Percentiles rank a stretch among this genome's conserved stretches.
Evolutionary conservation across 2,888 invertebrate genomes (phyloP).

Genomic region (Callyntrura guangdongensis): DNA sequence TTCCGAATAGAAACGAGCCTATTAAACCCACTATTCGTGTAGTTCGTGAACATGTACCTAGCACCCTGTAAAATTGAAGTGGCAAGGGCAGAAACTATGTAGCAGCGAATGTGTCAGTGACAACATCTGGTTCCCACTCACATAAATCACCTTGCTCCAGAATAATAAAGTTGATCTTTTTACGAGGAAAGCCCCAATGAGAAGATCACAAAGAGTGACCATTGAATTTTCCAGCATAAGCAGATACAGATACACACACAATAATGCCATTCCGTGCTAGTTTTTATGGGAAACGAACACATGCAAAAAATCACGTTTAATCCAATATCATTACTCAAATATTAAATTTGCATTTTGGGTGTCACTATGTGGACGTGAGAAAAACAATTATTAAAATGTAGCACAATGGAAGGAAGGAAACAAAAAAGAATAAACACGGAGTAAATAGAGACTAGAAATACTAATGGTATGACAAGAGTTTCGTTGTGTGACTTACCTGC

Average conservation of each 20-base stretch:
- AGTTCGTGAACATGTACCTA: neutral
- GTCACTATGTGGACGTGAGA: neutral
- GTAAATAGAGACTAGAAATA: too few species aligned
- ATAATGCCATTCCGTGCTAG: neutral
- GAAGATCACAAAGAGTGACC: slow-evolving; percentile 18
- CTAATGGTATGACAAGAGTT: too few species aligned
- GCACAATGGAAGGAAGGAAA: neutral
- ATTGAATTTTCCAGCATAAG: neutral
- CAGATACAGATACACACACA: neutral
- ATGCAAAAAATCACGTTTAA: neutral
- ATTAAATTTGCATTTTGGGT: neutral
- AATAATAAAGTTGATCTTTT: slow-evolving; percentile 57
- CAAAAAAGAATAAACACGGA: neutral
- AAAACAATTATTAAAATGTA: neutral
- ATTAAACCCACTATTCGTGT: neutral
- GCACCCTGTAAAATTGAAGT: neutral
- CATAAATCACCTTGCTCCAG: slow-evolving; percentile 66
- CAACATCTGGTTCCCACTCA: slow-evolving; percentile 72
- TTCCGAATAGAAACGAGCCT: too few species aligned
- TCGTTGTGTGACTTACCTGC: slow-evolving; percentile 91
- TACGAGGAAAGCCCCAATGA: slow-evolving; percentile 36
- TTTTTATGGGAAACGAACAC: neutral
- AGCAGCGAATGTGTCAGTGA: slow-evolving; percentile 40
- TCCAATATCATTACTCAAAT: neutral
- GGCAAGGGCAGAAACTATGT: neutral